A percentile compares a stretch with the other conserved stretches of the same genome.
These are phyloP conservation scores for Platanista minor DNA, from an alignment of 2,113 vertebrate genomes.

Conservation along the genomic window DNA sequence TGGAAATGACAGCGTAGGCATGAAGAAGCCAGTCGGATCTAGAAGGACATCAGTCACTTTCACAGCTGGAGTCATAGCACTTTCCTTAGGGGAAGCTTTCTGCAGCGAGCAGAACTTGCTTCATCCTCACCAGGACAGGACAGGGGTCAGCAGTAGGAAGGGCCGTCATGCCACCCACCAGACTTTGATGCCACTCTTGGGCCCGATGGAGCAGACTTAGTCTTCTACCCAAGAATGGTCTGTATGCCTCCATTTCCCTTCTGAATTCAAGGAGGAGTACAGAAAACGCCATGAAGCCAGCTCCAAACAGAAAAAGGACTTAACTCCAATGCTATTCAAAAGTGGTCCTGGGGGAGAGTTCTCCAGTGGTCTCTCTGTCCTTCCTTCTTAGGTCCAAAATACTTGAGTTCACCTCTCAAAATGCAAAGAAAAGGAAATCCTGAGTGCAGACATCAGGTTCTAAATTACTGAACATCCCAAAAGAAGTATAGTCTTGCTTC, in stretches of 20 bases:
- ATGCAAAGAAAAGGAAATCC: not conserved
- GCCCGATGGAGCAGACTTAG: not conserved
- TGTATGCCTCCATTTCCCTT: not conserved
- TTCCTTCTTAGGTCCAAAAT: not conserved
- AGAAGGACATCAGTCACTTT: not conserved
- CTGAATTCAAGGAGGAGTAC: not conserved
- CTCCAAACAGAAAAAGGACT: not conserved
- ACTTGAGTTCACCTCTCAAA: not conserved
- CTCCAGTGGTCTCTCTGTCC: not conserved
- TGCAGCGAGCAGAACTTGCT: fast-evolving
- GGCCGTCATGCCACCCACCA: not conserved
- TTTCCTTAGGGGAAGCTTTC: not conserved
- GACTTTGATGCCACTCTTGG: no score
- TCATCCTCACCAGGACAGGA: not conserved
- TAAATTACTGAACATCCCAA: not conserved
- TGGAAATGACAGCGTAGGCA: not conserved
- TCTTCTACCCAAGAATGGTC: not conserved
- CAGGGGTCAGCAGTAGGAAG: not conserved
- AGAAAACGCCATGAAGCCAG: not conserved
- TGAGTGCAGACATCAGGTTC: not conserved
- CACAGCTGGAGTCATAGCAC: not conserved
- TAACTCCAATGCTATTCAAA: not conserved
- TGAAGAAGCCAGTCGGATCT: not conserved
- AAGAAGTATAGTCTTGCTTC: not conserved
- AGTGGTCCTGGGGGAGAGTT: not conserved